phyloP scores from a whole-genome alignment of 2,113 vertebrate genomes.

The Melospiza georgiana region DNA sequence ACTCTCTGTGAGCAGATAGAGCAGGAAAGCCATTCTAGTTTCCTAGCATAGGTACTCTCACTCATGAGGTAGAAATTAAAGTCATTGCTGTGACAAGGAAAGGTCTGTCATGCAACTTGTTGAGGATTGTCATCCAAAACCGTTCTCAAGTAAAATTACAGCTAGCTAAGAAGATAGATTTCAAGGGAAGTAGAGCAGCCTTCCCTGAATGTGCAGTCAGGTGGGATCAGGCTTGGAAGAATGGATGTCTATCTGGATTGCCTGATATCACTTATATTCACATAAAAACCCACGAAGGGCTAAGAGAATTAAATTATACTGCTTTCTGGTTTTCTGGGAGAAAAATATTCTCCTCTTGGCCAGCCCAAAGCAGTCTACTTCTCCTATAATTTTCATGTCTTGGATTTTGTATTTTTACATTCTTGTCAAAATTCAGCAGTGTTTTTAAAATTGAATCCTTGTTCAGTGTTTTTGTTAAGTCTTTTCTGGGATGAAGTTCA shows the following conservation, averaged over 20 bases:
- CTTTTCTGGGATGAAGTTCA: neutral
- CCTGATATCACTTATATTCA: neutral
- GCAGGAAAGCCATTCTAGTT: neutral
- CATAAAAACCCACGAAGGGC: fast-evolving
- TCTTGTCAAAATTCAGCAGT: neutral
- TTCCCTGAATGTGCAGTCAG: neutral
- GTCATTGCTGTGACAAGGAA: neutral
- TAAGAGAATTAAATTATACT: neutral
- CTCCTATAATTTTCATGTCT: neutral
- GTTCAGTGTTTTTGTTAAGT: neutral
- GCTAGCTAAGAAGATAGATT: neutral
- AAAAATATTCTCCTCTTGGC: neutral
- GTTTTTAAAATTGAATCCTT: neutral
- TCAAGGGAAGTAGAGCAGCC: neutral
- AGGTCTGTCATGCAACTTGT: neutral
- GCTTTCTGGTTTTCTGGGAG: neutral
- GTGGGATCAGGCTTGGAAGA: neutral
- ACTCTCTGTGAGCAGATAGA: neutral
- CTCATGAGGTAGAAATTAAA: neutral
- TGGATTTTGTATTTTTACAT: neutral
- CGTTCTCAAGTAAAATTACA: neutral
- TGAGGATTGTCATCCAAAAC: neutral
- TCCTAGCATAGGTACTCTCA: neutral
- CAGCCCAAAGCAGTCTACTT: neutral
- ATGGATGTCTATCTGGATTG: neutral